Conservation (phyloP, 1,140 invertebrate species). For the Drosophila nannoptera region DNA sequence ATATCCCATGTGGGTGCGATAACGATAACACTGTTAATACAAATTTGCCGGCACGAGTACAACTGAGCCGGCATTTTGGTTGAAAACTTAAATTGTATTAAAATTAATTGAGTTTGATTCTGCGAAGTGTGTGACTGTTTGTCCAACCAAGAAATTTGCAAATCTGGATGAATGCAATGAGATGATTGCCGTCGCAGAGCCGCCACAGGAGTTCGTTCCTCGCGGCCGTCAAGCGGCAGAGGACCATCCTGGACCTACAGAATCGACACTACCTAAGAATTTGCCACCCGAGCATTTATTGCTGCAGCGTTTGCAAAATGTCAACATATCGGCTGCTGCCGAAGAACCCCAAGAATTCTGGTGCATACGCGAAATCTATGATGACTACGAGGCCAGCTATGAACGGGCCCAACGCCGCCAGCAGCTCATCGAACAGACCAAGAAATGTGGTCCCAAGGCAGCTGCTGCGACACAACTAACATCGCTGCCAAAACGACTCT, state of each 20-base stretch:
- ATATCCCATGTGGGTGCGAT: slow-evolving; percentile 3
- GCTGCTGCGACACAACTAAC: slow-evolving; percentile 61
- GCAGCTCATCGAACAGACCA: slow-evolving; percentile 59
- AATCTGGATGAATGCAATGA: slow-evolving; percentile 71
- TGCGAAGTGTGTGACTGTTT: slow-evolving; percentile 15
- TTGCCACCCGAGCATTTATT: slow-evolving; percentile 82
- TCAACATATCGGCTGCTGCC: slow-evolving; percentile 82
- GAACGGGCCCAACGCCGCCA: slow-evolving; percentile 54
- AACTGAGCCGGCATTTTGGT: slow-evolving; percentile 35
- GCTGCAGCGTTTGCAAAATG: slow-evolving; percentile 86
- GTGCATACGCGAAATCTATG: slow-evolving; percentile 82
- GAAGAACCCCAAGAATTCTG: slow-evolving; percentile 84
- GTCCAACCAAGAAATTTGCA: slow-evolving; percentile 34
- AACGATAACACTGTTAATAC: slow-evolving; percentile 29
- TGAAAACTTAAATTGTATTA: slow-evolving; percentile 13
- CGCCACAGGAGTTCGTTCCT: slow-evolving; percentile 88
- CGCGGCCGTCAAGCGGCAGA: slow-evolving; percentile 89
- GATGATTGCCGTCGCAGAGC: slow-evolving; percentile 74
- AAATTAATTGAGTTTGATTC: slow-evolving; percentile 8
- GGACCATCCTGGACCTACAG: slow-evolving; percentile 85
- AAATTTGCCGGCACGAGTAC: slow-evolving; percentile 49
- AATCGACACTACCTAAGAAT: slow-evolving; percentile 70
- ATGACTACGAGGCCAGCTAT: slow-evolving; percentile 57
- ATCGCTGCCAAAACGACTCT: slow-evolving; percentile 45
- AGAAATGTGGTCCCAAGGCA: slow-evolving; percentile 58